Conservation (phyloP, 2,888 invertebrate species). For the Tinea pellionella region DNA sequence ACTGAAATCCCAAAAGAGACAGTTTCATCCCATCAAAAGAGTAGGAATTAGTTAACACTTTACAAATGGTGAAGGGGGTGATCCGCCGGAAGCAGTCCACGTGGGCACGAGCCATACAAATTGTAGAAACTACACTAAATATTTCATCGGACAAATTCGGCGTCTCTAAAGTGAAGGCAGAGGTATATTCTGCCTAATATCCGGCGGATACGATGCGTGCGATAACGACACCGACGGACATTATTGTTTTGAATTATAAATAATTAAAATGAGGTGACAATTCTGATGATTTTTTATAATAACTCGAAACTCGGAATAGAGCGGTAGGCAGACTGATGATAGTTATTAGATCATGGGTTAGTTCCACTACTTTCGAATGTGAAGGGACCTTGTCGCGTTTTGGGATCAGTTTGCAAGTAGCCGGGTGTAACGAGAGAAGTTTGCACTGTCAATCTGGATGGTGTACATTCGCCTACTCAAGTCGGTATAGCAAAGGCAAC, state of each 20-base stretch:
- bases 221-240: conserved; percentile 39
- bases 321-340: conserved; percentile 5
- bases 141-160: conserved; percentile 56
- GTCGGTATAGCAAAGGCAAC: too few relatives aligned
- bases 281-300: conserved; percentile 26
- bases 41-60: conserved; percentile 48
- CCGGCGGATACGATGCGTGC: conserved; percentile 51
- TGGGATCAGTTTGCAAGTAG: too few relatives aligned
- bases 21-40: conserved; percentile 39
- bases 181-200: conserved; percentile 45
- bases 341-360: too few relatives aligned
- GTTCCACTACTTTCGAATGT: too few relatives aligned
- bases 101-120: conserved; percentile 7
- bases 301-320: background rate
- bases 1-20: conserved; percentile 4
- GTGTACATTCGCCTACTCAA: background rate
- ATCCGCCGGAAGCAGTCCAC: conserved; percentile 47
- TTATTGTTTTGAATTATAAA: conserved; percentile 34
- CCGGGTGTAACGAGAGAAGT: too few relatives aligned
- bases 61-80: conserved; percentile 28
- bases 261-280: conserved; percentile 62
- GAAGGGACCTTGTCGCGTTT: too few relatives aligned
- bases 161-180: conserved; percentile 34
- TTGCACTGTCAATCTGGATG: too few relatives aligned
- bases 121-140: conserved; percentile 31